Evolutionary conservation across 1,140 invertebrate species (phyloP), one percentile per base, ranked within the genome.

Genomic region (Popillia japonica): DNA sequence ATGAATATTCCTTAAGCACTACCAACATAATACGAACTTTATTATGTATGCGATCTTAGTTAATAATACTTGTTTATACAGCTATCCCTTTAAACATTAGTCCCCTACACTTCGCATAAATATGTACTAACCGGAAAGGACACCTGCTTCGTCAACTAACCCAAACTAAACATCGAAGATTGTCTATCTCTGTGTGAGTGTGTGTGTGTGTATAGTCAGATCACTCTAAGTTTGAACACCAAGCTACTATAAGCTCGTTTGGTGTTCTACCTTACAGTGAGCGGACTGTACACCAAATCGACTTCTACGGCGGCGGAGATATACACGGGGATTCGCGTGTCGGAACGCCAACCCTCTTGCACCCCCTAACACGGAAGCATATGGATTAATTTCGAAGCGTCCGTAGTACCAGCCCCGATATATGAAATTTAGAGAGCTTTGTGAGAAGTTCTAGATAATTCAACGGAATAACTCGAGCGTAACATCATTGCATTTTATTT

Each of bases 251-350:
- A 85, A 87, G 88, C 89, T 86, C 92, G 93, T 92, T 94, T 94
- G 93, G 93, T 94, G 93, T 94, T 94, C 93, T 93, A 94, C 93
- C 93, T 94, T 94, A 94, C 93, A 94, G 93, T 94, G 93, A 93
- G 91, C 89, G 88, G 90, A 89, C 87, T 88, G 84, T 84, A 68
- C 61, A 68, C 61, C 61, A 68, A 68, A 68, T 68, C 61, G 61
- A 68, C 61, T 22, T 20, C 20, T 2, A 68, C 14, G 27, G 61
- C 27, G 27, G 27, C 27, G 27, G 27, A 34, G 27, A 34, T 34
- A 34, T 34, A n/a, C n/a, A n/a, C 14, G 14, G 44, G n/a, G 44
- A 55, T 14, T 55, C 6, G 14, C 17, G 48, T 7, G 48, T 55
- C 48, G 17, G 27, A 4, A 34, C 27, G 27, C n/a, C n/a, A n/a